A percentile compares a stretch with the other conserved stretches of the same genome.
Conservation (phyloP, 2,888 invertebrate species). For the Scaptomyza parva region DNA sequence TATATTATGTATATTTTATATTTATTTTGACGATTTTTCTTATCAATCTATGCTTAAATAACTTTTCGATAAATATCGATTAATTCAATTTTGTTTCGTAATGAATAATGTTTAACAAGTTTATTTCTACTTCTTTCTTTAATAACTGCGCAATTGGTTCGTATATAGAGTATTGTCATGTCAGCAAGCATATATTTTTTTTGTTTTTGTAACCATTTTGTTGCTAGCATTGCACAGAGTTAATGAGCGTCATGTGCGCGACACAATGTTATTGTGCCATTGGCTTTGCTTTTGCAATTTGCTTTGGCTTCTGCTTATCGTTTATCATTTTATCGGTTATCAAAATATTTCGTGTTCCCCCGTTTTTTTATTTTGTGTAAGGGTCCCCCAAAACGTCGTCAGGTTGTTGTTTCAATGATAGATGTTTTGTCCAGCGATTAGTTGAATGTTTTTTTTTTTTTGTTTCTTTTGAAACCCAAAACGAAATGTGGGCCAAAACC, state of each 20-base stretch:
- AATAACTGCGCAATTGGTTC: no score
- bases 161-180: background rate
- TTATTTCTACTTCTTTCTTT: no score
- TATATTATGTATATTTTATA: no score
- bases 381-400: no score
- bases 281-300: conserved; percentile 30
- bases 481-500: conserved; percentile 34
- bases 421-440: conserved; percentile 61
- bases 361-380: background rate
- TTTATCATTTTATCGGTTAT: conserved; percentile 27
- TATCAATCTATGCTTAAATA: no score
- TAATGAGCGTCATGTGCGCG: conserved; percentile 51
- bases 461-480: conserved; percentile 18
- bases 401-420: conserved; percentile 58
- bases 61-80: no score
- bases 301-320: conserved; percentile 37
- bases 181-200: no score
- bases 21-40: no score
- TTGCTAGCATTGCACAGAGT: conserved; percentile 9
- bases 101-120: no score
- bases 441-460: conserved; percentile 46
- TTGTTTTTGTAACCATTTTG: background rate
- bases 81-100: no score
- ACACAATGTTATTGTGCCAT: conserved; percentile 27
- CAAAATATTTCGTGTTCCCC: background rate